Percentiles rank a stretch among this genome's conserved stretches.
Evolutionary conservation across 2,888 invertebrate genomes (phyloP).

Genomic region (Venusia cambrica): DNA sequence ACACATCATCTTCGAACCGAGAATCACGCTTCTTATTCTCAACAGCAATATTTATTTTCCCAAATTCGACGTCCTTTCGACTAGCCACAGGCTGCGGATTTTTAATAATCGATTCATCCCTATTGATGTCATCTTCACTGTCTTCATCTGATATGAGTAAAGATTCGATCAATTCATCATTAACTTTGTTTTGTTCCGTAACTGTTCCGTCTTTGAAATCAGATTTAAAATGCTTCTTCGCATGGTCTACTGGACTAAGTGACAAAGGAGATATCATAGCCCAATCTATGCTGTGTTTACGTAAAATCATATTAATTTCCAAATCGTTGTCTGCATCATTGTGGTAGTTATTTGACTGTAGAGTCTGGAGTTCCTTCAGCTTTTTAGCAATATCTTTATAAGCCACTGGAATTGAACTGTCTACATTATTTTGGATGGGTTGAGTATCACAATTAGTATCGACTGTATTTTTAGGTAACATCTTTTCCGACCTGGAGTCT

Average conservation of each 20-base stretch:
- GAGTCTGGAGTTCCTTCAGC: constrained; percentile 7
- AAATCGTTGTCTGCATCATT: constrained; percentile 37
- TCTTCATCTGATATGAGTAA: constrained; percentile 2
- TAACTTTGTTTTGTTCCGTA: constrained; percentile 1
- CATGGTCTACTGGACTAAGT: constrained; percentile 11
- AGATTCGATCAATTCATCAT: constrained; percentile 3
- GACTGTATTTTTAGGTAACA: background rate
- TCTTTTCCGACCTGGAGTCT: background rate
- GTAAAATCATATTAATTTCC: constrained; percentile 51
- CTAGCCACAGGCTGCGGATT: background rate
- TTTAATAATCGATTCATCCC: constrained; percentile 1
- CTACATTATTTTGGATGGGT: background rate
- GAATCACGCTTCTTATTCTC: background rate
- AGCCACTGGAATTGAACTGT: background rate
- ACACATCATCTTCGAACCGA: background rate
- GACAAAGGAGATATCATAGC: constrained; percentile 16
- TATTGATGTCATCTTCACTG: constrained; percentile 9
- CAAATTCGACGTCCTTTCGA: background rate
- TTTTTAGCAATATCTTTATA: constrained; percentile 3
- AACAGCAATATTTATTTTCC: background rate
- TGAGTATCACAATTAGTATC: constrained; percentile 3
- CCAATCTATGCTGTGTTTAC: constrained; percentile 10
- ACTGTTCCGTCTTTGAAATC: constrained; percentile 4
- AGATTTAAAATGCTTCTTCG: background rate
- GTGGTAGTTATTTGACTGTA: constrained; percentile 1